Evolutionary conservation across 2,113 vertebrate species (phyloP).

Genomic region (Sakesphorus luctuosus): DNA sequence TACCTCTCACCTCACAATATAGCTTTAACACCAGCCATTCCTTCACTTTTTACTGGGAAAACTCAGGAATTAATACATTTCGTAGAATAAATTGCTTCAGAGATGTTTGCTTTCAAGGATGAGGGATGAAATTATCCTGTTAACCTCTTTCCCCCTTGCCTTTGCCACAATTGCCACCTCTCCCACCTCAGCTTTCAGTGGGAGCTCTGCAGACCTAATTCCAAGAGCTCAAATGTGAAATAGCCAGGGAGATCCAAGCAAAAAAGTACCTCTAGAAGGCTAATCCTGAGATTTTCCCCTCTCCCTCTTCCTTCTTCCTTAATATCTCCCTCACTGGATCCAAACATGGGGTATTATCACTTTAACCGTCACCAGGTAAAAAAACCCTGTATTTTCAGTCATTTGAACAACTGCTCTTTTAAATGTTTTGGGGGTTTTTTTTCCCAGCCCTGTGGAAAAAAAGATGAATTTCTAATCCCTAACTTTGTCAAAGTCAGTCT

Average conservation of each 20-base stretch:
- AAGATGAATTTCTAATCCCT: conserved; percentile 2
- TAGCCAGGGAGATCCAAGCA: background rate
- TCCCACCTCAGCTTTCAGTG: background rate
- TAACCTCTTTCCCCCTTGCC: background rate
- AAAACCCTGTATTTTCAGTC: background rate
- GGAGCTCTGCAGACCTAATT: background rate
- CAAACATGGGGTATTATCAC: background rate
- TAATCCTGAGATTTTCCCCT: background rate
- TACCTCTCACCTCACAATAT: background rate
- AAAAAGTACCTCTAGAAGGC: background rate
- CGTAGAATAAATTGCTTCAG: background rate
- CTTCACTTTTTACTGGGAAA: background rate
- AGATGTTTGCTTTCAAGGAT: background rate
- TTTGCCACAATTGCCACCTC: background rate
- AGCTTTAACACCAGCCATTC: background rate
- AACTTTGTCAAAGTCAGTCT: background rate
- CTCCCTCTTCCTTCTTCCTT: background rate
- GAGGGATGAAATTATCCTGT: background rate
- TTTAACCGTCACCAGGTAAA: background rate
- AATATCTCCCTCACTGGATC: background rate
- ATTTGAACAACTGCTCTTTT: background rate
- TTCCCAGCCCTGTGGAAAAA: background rate
- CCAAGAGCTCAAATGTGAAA: background rate
- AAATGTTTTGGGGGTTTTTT: background rate
- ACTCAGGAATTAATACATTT: background rate